A percentile compares a stretch with the other conserved stretches of the same genome.
phyloP scores from a whole-genome alignment of 1,140 invertebrate species.

The Plutomurus gul region DNA sequence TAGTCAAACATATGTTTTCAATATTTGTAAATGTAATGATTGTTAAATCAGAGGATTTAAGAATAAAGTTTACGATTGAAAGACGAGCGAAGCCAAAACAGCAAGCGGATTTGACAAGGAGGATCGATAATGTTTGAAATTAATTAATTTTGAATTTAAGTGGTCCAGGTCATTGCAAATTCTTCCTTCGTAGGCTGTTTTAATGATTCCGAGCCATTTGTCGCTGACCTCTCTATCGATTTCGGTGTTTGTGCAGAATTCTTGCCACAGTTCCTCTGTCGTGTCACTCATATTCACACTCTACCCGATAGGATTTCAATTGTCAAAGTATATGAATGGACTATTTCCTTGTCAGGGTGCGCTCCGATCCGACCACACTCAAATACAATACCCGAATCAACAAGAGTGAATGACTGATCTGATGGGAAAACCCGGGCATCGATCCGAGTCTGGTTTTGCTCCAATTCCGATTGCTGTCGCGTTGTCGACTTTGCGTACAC shows the following conservation, averaged over 20 bases:
- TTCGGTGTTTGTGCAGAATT: not conserved
- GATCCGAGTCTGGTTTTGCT: slow-evolving; percentile 16
- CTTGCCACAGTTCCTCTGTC: not conserved
- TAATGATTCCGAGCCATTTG: slow-evolving; percentile 56
- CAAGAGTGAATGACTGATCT: not conserved
- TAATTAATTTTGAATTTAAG: slow-evolving; percentile 59
- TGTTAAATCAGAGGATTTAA: no score
- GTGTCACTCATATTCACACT: not conserved
- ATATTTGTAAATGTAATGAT: no score
- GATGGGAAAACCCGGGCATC: not conserved
- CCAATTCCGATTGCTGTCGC: not conserved
- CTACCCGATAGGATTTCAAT: not conserved
- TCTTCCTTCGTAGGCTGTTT: slow-evolving; percentile 54
- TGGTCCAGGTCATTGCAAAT: slow-evolving; percentile 62
- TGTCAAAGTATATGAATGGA: not conserved
- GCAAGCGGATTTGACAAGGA: slow-evolving; percentile 60
- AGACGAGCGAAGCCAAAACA: slow-evolving; percentile 62
- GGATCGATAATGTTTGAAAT: slow-evolving; percentile 60
- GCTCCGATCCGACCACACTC: not conserved
- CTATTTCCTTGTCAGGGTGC: not conserved
- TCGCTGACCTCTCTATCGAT: not conserved
- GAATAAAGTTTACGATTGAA: slow-evolving; percentile 63
- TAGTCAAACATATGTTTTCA: not conserved
- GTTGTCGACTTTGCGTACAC: not conserved
- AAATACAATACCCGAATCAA: not conserved